Evolutionary conservation across 2,888 invertebrate genomes (phyloP), one percentile per base, ranked within the genome.

Genomic region (Coenonympha glycerion): DNA sequence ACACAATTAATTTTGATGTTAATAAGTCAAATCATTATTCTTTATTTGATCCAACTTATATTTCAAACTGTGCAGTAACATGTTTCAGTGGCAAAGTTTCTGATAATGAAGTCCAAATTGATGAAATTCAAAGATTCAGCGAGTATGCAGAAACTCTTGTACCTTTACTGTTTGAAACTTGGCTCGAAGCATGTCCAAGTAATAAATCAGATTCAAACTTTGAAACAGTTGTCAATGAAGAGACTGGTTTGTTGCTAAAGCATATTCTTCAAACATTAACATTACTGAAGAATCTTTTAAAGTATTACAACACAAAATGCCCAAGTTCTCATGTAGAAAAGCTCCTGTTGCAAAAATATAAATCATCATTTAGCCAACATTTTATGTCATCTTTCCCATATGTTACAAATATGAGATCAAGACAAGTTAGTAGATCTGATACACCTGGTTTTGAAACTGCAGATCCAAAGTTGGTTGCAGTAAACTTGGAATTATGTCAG

Each of bases 81-180:
- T 77, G 77, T 49, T 83, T 89, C 57, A 85, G 85, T 21, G 71
- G 79, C 19, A 87, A 81, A 60, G 77, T 74, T 53, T 61, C 68
- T 13, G 73, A 79, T 53, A 77, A 78, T 37, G 58, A 61, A 6
- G 57, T 61, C 18, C 66, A 66, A 47, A 64, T 84, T 13, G 80
- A 89, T 68, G 81, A 86, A 59, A 79, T 79, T 2, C 81, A 81
- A 31, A 83, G 80, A 56, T 88, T 94, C 51, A 83, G 88, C 48
- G 87, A 87, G 42, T 93, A 94, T 69, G 85, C 92, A 22, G 84
- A 89, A 53, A 89, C 90, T 26, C 79, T 96, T 37, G 87, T 95
- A 78, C 94, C 95, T 0, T 79, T 96, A 18, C 84, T 96, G 48
- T 89, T 93, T 69, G 95, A 95, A 71, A 93, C 93, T 42, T 96